Evolutionary conservation across 1,140 invertebrate species (phyloP).

Genomic region (Tetramorium simillimum): DNA sequence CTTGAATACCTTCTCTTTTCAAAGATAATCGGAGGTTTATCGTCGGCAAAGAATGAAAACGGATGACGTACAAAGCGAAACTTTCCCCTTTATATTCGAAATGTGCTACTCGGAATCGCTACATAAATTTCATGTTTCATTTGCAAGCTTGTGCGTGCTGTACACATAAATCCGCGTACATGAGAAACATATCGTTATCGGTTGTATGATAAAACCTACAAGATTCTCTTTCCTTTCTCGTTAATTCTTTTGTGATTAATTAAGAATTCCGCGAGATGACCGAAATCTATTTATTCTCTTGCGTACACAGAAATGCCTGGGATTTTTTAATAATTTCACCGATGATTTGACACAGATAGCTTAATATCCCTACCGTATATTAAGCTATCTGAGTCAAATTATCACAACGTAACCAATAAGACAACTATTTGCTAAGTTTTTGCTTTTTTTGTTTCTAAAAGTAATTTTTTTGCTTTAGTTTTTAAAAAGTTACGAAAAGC

Average conservation of each 20-base stretch:
- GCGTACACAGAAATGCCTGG: too few species aligned
- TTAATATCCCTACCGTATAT: too few species aligned
- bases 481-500: too few species aligned
- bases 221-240: not conserved
- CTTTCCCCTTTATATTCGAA: not conserved
- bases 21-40: not conserved
- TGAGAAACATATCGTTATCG: conserved; percentile 1
- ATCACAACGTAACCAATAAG: too few species aligned
- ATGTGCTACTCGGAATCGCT: not conserved
- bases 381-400: too few species aligned
- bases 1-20: not conserved
- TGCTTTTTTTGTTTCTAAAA: too few species aligned
- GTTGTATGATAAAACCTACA: not conserved
- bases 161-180: not conserved
- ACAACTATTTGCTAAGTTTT: too few species aligned
- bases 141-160: conserved; percentile 26
- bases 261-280: not conserved
- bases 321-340: not conserved
- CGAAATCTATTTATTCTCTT: conserved; percentile 3
- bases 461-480: too few species aligned
- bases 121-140: conserved; percentile 32
- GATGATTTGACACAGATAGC: too few species aligned
- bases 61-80: not conserved
- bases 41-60: not conserved
- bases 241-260: conserved; percentile 32